These are phyloP conservation scores for Rhineura floridana DNA, from an alignment of 2,113 vertebrate genomes.

Conservation along the genomic window DNA sequence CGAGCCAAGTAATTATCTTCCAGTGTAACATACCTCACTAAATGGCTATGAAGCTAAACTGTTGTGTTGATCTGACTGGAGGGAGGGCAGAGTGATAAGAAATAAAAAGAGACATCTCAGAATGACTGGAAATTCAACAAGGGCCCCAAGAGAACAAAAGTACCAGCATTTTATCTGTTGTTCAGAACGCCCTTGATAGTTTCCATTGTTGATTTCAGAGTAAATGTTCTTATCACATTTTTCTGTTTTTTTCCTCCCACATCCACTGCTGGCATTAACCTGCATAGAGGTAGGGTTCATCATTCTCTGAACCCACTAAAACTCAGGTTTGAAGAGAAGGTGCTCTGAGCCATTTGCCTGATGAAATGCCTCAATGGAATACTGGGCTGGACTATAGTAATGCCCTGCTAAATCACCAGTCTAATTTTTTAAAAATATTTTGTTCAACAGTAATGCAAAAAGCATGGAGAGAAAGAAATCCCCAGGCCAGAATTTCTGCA, in stretches of 20 bases:
- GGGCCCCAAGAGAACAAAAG: neutral
- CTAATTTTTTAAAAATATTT: conserved; percentile 35
- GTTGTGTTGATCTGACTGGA: neutral
- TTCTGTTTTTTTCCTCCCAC: neutral
- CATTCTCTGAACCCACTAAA: neutral
- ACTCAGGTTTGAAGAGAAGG: conserved; percentile 9
- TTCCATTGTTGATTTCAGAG: neutral
- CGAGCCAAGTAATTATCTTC: neutral
- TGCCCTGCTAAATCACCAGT: neutral
- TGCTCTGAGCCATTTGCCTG: neutral
- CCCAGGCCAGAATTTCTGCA: conserved; percentile 96
- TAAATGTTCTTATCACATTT: neutral
- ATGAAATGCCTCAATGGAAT: conserved; percentile 39
- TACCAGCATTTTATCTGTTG: neutral
- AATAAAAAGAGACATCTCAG: neutral
- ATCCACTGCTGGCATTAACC: neutral
- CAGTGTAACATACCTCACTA: neutral
- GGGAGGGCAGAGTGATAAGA: neutral
- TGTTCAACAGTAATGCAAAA: conserved; percentile 94
- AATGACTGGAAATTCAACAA: neutral
- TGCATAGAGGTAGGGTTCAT: neutral
- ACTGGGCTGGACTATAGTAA: conserved; percentile 3
- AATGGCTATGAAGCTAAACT: neutral
- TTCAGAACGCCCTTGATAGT: neutral
- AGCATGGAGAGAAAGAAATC: conserved; percentile 98